These are phyloP conservation scores for Notocelia uddmanniana DNA, from an alignment of 2,888 invertebrate genomes.

Conservation along the genomic window DNA sequence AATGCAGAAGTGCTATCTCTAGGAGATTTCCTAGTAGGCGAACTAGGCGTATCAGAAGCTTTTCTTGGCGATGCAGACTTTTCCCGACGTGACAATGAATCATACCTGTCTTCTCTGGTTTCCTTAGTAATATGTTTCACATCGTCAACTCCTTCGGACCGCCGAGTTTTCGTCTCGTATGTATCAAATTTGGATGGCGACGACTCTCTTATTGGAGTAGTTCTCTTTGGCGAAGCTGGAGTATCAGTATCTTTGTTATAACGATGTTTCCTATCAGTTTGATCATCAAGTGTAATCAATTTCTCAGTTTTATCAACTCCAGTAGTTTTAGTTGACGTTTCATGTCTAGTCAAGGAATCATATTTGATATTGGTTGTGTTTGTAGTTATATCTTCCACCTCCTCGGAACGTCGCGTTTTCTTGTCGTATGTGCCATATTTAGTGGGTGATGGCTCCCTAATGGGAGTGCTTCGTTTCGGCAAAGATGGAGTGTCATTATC, in stretches of 20 bases:
- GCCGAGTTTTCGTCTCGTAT: constrained; percentile 57
- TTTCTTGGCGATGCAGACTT: constrained; percentile 53
- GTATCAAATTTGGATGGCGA: constrained; percentile 56
- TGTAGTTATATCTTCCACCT: constrained; percentile 37
- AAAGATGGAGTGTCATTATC: constrained; percentile 24
- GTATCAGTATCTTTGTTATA: constrained; percentile 18
- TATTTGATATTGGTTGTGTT: constrained; percentile 40
- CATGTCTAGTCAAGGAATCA: constrained; percentile 43
- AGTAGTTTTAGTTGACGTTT: constrained; percentile 30
- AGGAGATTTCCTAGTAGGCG: constrained; percentile 58
- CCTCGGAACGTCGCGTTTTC: constrained; percentile 51
- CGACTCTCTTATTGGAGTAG: constrained; percentile 45
- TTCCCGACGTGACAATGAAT: constrained; percentile 55
- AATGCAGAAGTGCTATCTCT: constrained; percentile 62
- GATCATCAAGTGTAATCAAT: neutral
- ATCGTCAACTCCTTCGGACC: constrained; percentile 47
- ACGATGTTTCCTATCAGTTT: neutral
- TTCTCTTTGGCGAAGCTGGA: constrained; percentile 41
- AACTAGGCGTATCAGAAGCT: constrained; percentile 50
- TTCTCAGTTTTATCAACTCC: constrained; percentile 20
- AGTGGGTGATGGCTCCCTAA: constrained; percentile 54
- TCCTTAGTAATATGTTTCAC: constrained; percentile 47
- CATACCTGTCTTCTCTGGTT: constrained; percentile 53
- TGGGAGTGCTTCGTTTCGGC: constrained; percentile 23
- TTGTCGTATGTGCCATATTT: constrained; percentile 61